Evolutionary conservation across 1,140 invertebrate species (phyloP).

Genomic region (Habropoda laboriosa): DNA sequence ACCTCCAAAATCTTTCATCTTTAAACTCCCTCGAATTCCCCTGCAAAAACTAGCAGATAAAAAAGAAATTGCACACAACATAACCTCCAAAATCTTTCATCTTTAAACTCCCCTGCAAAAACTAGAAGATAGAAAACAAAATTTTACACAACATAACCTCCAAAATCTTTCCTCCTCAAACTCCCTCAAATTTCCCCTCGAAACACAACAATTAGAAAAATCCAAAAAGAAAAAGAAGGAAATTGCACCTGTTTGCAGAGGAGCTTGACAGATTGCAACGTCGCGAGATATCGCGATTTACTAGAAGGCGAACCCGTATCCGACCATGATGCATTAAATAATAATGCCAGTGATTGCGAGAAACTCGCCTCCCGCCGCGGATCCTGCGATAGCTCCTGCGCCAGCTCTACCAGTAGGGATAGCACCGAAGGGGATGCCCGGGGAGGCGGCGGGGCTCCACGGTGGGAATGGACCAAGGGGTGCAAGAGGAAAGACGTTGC

Average conservation of each 20-base stretch:
- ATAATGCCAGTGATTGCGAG: slow-evolving; percentile 68
- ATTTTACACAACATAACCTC: no score
- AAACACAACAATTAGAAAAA: neutral
- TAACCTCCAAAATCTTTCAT: no score
- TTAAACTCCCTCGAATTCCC: no score
- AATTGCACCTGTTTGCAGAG: neutral
- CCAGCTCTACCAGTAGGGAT: neutral
- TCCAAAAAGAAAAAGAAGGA: neutral
- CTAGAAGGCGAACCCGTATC: slow-evolving; percentile 28
- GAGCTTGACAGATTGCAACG: slow-evolving; percentile 15
- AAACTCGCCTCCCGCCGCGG: slow-evolving; percentile 21
- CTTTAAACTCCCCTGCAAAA: no score
- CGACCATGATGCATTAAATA: slow-evolving; percentile 66
- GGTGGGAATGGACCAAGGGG: slow-evolving; percentile 17
- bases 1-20: no score
- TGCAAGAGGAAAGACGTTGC: slow-evolving; percentile 55
- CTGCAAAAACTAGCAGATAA: no score
- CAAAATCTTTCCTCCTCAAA: no score
- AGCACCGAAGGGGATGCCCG: slow-evolving; percentile 13
- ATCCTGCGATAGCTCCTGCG: slow-evolving; percentile 23
- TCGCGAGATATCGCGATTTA: slow-evolving; percentile 53
- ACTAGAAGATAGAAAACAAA: no score
- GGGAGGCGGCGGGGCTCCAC: neutral
- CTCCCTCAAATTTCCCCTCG: no score
- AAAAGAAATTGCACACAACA: no score